A percentile compares a stretch with the other conserved stretches of the same genome.
phyloP scores from a whole-genome alignment of 2,113 vertebrate species.

The Kryptolebias marmoratus region DNA sequence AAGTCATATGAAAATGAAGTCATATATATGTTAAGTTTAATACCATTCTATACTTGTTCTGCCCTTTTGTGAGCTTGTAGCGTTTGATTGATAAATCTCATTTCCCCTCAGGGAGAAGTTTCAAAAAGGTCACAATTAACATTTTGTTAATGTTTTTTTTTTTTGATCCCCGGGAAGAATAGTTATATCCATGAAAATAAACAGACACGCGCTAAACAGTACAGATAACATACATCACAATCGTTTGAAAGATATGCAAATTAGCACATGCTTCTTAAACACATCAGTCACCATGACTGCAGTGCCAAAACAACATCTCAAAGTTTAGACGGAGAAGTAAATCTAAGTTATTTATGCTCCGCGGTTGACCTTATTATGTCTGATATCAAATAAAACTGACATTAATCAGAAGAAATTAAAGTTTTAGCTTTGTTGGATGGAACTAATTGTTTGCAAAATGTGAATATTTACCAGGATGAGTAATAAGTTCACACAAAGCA shows the following conservation, averaged over 20 bases:
- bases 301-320: conserved; percentile 6
- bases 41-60: conserved; percentile 35
- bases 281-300: conserved; percentile 14
- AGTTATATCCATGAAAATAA: conserved; percentile 34
- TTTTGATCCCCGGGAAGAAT: conserved; percentile 11
- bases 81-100: conserved; percentile 62
- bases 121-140: conserved; percentile 74
- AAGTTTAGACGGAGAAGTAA: conserved; percentile 4
- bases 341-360: conserved; percentile 2
- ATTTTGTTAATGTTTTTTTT: conserved; percentile 56
- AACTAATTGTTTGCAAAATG: neutral
- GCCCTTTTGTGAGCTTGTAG: conserved; percentile 50
- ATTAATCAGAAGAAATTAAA: neutral
- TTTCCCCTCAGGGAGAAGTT: conserved; percentile 35
- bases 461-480: neutral
- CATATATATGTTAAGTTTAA: conserved; percentile 53
- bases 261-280: neutral
- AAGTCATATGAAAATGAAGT: conserved; percentile 47
- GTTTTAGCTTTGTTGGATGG: neutral
- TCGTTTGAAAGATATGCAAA: conserved; percentile 30
- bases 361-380: conserved; percentile 2
- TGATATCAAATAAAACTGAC: conserved; percentile 14
- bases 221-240: conserved; percentile 33
- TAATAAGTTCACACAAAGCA: neutral
- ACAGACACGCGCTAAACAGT: conserved; percentile 27